Conservation (phyloP, 2,797 vertebrate genomes). For the Rhinogobio ventralis region DNA sequence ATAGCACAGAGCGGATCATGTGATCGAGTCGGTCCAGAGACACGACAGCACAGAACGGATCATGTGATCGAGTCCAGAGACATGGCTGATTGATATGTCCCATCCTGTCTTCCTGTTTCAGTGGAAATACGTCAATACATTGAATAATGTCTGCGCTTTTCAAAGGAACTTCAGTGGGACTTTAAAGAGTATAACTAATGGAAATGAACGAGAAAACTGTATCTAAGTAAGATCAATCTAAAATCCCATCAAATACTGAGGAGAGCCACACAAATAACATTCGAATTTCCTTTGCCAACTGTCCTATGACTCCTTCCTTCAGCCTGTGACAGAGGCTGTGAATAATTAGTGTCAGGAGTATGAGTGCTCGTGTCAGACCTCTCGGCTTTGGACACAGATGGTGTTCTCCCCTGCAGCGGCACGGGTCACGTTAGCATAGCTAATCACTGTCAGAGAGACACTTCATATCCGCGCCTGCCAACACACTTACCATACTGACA, state of each 20-base stretch:
- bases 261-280: neutral
- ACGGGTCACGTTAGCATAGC: conserved; percentile 55
- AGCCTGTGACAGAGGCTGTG: conserved; percentile 13
- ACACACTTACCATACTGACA: conserved; percentile 16
- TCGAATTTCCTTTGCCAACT: neutral
- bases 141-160: too few species aligned
- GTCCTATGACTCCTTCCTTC: neutral
- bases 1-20: too few species aligned
- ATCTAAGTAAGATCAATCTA: neutral
- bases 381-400: conserved; percentile 52
- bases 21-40: too few species aligned
- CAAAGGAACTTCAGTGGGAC: too few species aligned
- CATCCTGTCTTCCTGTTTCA: too few species aligned
- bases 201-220: neutral
- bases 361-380: conserved; percentile 40
- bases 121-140: too few species aligned
- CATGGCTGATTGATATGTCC: too few species aligned
- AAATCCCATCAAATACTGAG: neutral
- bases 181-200: neutral
- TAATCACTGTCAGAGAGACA: conserved; percentile 53
- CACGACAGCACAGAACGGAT: too few species aligned
- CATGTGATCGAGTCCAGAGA: too few species aligned
- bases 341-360: conserved; percentile 50
- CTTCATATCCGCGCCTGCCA: neutral
- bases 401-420: conserved; percentile 30